phyloP scores from a whole-genome alignment of 2,113 vertebrate species.

The Geothlypis trichas region DNA sequence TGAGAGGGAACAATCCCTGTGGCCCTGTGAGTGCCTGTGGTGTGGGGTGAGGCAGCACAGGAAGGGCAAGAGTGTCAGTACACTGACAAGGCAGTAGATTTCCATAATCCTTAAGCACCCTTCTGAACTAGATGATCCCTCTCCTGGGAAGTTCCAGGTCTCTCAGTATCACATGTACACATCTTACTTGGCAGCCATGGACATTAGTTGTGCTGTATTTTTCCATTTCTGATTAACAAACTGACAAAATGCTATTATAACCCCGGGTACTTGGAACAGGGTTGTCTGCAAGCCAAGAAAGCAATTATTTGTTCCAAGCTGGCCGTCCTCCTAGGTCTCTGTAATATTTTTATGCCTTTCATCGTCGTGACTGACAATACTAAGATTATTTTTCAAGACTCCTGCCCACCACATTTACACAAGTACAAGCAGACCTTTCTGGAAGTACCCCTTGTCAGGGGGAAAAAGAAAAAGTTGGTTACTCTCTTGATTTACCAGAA shows the following conservation, averaged over 20 bases:
- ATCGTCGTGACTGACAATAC: background rate
- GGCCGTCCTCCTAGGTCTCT: background rate
- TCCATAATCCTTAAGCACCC: background rate
- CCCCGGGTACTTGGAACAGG: background rate
- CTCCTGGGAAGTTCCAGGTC: background rate
- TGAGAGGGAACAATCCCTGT: background rate
- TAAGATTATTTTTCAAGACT: background rate
- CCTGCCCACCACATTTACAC: background rate
- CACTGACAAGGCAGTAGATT: background rate
- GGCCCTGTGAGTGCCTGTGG: accelerated
- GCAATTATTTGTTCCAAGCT: conserved; percentile 24
- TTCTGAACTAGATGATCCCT: background rate
- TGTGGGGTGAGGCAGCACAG: background rate
- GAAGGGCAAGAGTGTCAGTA: background rate
- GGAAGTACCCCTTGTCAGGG: background rate
- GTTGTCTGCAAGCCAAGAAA: conserved; percentile 31
- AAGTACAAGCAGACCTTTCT: background rate
- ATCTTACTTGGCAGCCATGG: background rate
- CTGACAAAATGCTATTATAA: background rate
- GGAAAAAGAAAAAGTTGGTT: background rate
- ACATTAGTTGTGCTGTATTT: conserved; percentile 11
- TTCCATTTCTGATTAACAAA: conserved; percentile 50
- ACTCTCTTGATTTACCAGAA: background rate
- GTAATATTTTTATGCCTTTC: background rate
- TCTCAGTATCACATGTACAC: background rate